Conservation (phyloP, 2,797 vertebrate species). For the Pampus argenteus region DNA sequence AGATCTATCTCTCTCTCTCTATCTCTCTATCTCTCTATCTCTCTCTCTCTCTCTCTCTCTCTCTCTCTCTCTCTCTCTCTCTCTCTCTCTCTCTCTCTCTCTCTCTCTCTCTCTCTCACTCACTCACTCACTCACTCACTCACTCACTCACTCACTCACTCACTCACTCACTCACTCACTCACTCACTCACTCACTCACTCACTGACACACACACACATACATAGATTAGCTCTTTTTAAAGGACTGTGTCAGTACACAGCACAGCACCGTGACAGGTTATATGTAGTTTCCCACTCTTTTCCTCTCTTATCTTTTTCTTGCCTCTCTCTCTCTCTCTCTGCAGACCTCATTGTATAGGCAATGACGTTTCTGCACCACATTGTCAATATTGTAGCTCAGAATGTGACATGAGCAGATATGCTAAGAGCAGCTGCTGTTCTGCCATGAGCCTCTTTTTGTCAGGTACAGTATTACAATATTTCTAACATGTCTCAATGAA, state of each 20-base stretch:
- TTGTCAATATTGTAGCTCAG: slow-evolving; percentile 19
- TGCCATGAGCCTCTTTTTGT: slow-evolving; percentile 31
- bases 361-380: slow-evolving; percentile 31
- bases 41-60: slow-evolving; percentile 9
- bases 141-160: no score
- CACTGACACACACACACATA: slow-evolving; percentile 33
- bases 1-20: no score
- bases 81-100: slow-evolving; percentile 18
- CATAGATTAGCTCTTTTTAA: slow-evolving; percentile 70
- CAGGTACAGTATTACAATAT: slow-evolving; percentile 45
- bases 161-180: slow-evolving; percentile 18
- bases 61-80: slow-evolving; percentile 38
- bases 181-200: slow-evolving; percentile 5
- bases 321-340: slow-evolving; percentile 15
- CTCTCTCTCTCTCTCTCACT: slow-evolving; percentile 6
- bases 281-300: slow-evolving; percentile 44
- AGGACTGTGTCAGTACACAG: slow-evolving; percentile 60
- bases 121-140: no score
- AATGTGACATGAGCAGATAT: slow-evolving; percentile 21
- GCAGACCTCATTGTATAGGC: slow-evolving; percentile 41
- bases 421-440: slow-evolving; percentile 43
- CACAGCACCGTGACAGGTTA: slow-evolving; percentile 66
- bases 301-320: slow-evolving; percentile 36
- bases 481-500: slow-evolving; percentile 45
- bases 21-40: slow-evolving; percentile 19